phyloP scores from a whole-genome alignment of 2,797 vertebrate genomes.

The Microtus californicus region DNA sequence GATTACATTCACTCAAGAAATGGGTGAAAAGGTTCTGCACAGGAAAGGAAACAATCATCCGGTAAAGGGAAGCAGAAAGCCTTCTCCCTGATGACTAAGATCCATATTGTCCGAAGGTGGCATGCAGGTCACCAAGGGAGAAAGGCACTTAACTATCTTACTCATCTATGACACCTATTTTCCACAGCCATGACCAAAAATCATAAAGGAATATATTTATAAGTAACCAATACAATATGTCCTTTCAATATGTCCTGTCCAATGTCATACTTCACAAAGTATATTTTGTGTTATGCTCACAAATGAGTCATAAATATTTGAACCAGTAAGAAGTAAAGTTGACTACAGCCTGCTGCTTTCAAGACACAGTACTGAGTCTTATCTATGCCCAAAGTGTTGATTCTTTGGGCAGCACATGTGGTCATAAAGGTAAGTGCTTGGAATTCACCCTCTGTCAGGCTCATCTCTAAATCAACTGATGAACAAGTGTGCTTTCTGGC shows the following conservation, averaged over 20 bases:
- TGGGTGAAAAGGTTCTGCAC: not conserved
- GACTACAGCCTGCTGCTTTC: not conserved
- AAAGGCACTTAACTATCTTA: no score
- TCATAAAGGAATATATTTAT: not conserved
- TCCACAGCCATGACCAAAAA: not conserved
- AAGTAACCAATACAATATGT: constrained; percentile 53
- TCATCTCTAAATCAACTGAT: not conserved
- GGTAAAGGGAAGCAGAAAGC: not conserved
- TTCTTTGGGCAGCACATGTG: not conserved
- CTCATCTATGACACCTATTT: not conserved
- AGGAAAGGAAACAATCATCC: not conserved
- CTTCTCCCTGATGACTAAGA: not conserved
- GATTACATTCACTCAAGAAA: not conserved
- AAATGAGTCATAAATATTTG: not conserved
- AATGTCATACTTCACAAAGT: constrained; percentile 74
- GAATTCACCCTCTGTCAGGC: not conserved
- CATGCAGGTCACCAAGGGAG: not conserved
- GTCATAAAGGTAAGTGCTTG: not conserved
- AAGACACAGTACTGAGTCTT: not conserved
- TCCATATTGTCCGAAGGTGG: not conserved
- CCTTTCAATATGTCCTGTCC: constrained; percentile 73
- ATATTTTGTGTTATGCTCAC: not conserved
- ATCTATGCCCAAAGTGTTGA: not conserved
- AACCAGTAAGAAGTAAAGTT: not conserved
- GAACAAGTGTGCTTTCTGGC: not conserved